These are phyloP conservation scores for Rhynchophorus ferrugineus DNA, from an alignment of 1,140 invertebrate genomes.

Conservation along the genomic window DNA sequence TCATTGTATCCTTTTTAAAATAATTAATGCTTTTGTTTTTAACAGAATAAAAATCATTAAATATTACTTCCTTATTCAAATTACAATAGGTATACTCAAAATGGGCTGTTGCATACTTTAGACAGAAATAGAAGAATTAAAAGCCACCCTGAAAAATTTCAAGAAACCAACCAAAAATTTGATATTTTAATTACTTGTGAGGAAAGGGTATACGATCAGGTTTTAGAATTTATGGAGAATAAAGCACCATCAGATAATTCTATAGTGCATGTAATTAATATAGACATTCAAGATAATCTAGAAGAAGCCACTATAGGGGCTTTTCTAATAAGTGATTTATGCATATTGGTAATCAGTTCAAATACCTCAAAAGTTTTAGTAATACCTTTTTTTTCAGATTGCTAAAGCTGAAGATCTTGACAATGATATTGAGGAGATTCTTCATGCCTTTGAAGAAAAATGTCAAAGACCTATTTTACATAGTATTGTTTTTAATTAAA, in stretches of 20 bases:
- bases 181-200: conserved; percentile 97
- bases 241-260: conserved; percentile 65
- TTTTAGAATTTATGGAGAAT: conserved; percentile 68
- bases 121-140: conserved; percentile 97
- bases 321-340: conserved; percentile 95
- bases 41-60: conserved; percentile 10
- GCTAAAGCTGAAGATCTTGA: conserved; percentile 88
- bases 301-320: conserved; percentile 99
- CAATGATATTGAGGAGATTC: conserved; percentile 95
- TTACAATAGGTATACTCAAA: conserved; percentile 84
- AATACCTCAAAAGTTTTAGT: no score
- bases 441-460: conserved; percentile 92
- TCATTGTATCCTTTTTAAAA: conserved; percentile 63
- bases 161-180: conserved; percentile 83
- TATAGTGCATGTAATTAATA: conserved; percentile 94
- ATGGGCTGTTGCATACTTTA: conserved; percentile 96
- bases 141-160: conserved; percentile 88
- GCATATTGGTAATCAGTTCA: conserved; percentile 82
- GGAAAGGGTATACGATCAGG: conserved; percentile 98
- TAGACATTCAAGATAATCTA: conserved; percentile 99
- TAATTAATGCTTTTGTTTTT: conserved; percentile 14
- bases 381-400: conserved; percentile 56
- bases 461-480: conserved; percentile 83
- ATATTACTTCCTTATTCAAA: not conserved
- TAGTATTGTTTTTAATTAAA: conserved; percentile 86